Percentiles rank a stretch among this genome's conserved stretches.
Conservation (phyloP, 2,888 invertebrate genomes). For the Dermolepida albohirtum region DNA sequence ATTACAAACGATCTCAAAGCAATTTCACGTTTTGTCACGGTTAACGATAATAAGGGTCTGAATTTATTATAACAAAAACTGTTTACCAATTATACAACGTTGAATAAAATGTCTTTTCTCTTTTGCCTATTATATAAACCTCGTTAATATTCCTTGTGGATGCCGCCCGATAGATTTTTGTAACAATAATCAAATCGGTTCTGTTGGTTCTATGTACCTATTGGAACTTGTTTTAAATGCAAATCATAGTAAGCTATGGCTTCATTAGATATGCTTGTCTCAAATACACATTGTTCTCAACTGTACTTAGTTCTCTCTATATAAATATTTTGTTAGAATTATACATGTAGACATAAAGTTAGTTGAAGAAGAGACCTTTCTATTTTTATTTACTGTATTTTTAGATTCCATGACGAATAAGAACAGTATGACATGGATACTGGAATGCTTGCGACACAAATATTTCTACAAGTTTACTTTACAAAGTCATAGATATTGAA, state of each 20-base stretch:
- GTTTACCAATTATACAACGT: slow-evolving; percentile 29
- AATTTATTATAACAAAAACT: slow-evolving; percentile 19
- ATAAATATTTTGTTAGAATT: slow-evolving; percentile 26
- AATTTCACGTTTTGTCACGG: slow-evolving; percentile 22
- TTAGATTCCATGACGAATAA: slow-evolving; percentile 17
- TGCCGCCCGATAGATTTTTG: slow-evolving; percentile 18
- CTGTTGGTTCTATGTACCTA: slow-evolving; percentile 22
- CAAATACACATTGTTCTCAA: slow-evolving; percentile 29
- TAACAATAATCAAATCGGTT: slow-evolving; percentile 19
- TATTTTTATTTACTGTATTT: slow-evolving; percentile 33
- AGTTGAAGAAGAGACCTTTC: slow-evolving; percentile 14
- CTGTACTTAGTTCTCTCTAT: slow-evolving; percentile 20
- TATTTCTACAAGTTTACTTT: not conserved
- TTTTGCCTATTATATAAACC: slow-evolving; percentile 18
- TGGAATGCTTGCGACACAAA: not conserved
- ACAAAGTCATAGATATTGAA: no score
- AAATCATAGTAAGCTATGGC: slow-evolving; percentile 32
- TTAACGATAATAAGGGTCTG: slow-evolving; percentile 7
- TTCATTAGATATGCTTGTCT: slow-evolving; percentile 39
- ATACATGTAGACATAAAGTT: slow-evolving; percentile 6
- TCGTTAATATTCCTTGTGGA: slow-evolving; percentile 4
- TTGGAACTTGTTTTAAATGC: slow-evolving; percentile 34
- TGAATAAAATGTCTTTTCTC: slow-evolving; percentile 1
- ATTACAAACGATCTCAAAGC: slow-evolving; percentile 15
- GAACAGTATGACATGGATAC: slow-evolving; percentile 1